phyloP scores from a whole-genome alignment of 2,797 vertebrate genomes.

The Coracias cyanogaster region DNA sequence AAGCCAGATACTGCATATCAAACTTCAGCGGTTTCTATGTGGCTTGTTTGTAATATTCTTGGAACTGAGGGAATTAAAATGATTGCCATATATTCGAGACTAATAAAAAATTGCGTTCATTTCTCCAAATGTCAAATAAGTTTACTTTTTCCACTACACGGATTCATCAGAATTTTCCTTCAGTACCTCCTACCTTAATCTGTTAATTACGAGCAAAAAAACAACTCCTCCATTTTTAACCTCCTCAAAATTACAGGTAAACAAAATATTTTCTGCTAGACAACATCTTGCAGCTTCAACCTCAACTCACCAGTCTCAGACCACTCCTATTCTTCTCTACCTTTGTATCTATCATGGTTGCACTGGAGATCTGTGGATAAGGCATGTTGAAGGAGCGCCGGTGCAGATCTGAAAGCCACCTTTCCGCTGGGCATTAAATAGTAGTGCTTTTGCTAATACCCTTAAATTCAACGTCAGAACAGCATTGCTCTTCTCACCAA shows the following conservation, averaged over 20 bases:
- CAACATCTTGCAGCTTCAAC: background rate
- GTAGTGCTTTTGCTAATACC: background rate
- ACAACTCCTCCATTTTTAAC: background rate
- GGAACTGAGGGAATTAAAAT: background rate
- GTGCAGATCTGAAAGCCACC: background rate
- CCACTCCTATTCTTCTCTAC: background rate
- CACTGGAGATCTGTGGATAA: background rate
- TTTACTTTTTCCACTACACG: background rate
- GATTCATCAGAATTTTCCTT: background rate
- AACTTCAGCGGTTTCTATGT: background rate
- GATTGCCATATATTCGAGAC: background rate
- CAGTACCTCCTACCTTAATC: background rate
- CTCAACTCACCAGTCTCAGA: background rate
- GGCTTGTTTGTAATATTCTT: background rate
- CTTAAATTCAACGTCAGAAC: background rate
- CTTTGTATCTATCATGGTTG: background rate
- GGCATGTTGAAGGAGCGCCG: background rate
- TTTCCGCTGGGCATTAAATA: background rate
- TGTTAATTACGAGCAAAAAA: background rate
- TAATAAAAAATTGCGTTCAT: background rate
- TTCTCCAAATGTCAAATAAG: background rate
- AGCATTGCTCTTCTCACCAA: background rate
- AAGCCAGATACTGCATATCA: slow-evolving; percentile 30
- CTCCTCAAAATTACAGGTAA: background rate
- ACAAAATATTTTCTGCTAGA: background rate